Base-by-base conservation (phyloP, 2,888 invertebrate species). In the Drosophila limbata region DNA sequence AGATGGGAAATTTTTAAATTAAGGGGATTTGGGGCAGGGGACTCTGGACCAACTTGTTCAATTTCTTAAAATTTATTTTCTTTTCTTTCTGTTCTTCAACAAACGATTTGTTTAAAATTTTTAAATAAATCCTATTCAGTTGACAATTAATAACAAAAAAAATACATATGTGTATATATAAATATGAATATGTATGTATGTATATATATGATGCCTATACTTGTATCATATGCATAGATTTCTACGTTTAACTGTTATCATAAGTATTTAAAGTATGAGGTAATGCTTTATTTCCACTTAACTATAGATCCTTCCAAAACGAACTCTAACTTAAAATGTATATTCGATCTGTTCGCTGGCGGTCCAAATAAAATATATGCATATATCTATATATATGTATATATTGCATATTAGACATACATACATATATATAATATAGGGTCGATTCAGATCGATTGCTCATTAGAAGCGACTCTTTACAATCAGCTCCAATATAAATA, bases 231-330 rank as follows among this genome's bases (percentile, higher is more conserved):
- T 66, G 82, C 68, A 64, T 68, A 55, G 57, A 70, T 60, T 67
- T 77, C 84, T 82, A 82, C 77, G 53, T 70, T 80, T 85, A 82
- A 82, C 74, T 63, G 72, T 85, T 84, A 73, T 84, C 79, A 86
- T 84, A 85, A 81, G 86, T 86, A 79, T 85, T 87, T 88, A 90
- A 88, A 89, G 79, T 90, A 90, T 88, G 88, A 88, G 88, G 90
- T 90, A 88, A 90, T 88, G 90, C 77, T 77, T 89, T 88, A 80
- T 89, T 85, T 79, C 80, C 77, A 79, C 88, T 81, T 86, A 89
- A 77, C 68, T 73, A 79, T 51, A 56, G 52, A n/a, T 39, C 40
- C n/a, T 35, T 9, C 47, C 19, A 9, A 17, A 42, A 40, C 25
- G 35, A 11, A 60, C 21, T 52, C 40, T 28, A 47, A 47, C 47